phyloP scores from a whole-genome alignment of 2,888 invertebrate species.

The Trachelus tabidus region DNA sequence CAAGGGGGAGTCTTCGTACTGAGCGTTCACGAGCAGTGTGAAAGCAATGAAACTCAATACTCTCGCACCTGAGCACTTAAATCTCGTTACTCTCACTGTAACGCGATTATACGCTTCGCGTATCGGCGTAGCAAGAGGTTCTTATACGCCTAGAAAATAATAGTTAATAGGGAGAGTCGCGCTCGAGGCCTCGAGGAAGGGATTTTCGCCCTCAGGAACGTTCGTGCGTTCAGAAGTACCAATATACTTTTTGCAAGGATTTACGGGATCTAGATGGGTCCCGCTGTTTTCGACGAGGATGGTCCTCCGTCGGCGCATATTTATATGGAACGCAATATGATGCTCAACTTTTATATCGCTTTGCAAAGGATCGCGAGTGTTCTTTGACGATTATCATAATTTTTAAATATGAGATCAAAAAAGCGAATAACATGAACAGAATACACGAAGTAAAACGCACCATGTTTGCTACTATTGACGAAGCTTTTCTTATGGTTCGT shows the following conservation, averaged over 20 bases:
- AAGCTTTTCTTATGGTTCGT: no score
- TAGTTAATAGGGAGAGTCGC: no score
- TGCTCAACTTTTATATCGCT: slow-evolving; percentile 63
- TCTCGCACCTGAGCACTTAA: slow-evolving; percentile 13
- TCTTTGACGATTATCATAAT: no score
- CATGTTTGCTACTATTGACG: neutral
- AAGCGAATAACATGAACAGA: neutral
- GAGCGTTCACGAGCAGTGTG: slow-evolving; percentile 24
- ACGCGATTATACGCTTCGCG: neutral
- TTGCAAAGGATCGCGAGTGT: slow-evolving; percentile 38
- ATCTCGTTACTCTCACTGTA: slow-evolving; percentile 12
- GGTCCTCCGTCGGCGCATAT: slow-evolving; percentile 44
- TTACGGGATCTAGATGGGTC: slow-evolving; percentile 9
- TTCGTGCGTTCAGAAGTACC: slow-evolving; percentile 4
- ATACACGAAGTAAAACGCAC: neutral
- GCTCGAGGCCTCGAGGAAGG: no score
- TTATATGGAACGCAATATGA: slow-evolving; percentile 52
- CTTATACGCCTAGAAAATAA: slow-evolving; percentile 14
- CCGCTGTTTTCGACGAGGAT: no score
- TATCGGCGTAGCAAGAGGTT: slow-evolving; percentile 9
- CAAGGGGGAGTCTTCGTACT: neutral
- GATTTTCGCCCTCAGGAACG: neutral
- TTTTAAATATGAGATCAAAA: no score
- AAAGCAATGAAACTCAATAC: slow-evolving; percentile 22
- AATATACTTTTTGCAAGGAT: slow-evolving; percentile 24